phyloP scores from a whole-genome alignment of 2,113 vertebrate genomes.

The Trogon melanurus region DNA sequence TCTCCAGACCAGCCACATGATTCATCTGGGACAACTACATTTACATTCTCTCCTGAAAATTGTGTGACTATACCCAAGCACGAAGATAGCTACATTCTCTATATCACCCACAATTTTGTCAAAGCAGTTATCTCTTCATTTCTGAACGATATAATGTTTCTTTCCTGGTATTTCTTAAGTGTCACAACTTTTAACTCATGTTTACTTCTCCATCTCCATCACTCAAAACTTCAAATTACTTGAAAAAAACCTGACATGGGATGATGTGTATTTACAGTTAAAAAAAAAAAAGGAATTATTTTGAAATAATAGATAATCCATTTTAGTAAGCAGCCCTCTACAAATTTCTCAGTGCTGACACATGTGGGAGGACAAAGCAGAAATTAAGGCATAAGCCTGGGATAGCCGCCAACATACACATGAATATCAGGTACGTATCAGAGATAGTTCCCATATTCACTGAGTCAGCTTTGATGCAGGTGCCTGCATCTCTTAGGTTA shows the following conservation, averaged over 20 bases:
- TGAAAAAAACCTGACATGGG: not conserved
- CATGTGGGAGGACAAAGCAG: slow-evolving; percentile 29
- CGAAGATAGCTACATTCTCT: not conserved
- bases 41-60: not conserved
- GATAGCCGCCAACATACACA: not conserved
- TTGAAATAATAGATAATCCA: not conserved
- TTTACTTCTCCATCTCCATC: not conserved
- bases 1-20: not conserved
- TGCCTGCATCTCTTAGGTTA: not conserved
- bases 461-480: not conserved
- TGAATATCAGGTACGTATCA: not conserved
- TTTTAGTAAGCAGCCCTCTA: not conserved
- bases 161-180: not conserved
- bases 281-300: not conserved
- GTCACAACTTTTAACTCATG: not conserved
- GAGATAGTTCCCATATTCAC: not conserved
- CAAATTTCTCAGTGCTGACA: not conserved
- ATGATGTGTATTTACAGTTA: not conserved
- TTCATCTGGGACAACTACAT: not conserved
- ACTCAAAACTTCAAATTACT: not conserved
- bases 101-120: not conserved
- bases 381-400: not conserved
- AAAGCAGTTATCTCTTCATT: not conserved
- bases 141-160: not conserved
- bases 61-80: not conserved